Conservation (phyloP, 2,113 vertebrate species). For the Elachura formosa region DNA sequence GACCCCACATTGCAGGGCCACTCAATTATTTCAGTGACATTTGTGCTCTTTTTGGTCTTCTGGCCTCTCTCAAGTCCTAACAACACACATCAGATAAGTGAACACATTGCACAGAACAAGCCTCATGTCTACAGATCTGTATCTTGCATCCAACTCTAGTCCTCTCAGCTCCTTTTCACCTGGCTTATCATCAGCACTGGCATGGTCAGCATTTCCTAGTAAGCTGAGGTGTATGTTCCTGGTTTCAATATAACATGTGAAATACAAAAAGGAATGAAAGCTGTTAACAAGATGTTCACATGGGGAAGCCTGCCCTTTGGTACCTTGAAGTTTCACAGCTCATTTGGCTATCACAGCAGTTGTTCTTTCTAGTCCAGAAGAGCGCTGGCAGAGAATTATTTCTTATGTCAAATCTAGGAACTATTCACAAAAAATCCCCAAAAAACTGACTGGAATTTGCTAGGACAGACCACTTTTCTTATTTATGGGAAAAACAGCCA, state of each 20-base stretch:
- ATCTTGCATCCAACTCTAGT: not conserved
- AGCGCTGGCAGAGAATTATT: not conserved
- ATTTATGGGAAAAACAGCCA: not conserved
- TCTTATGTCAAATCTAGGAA: not conserved
- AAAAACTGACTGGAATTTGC: not conserved
- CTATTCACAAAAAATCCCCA: not conserved
- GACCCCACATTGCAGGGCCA: not conserved
- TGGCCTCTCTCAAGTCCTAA: not conserved
- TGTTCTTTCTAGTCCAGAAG: not conserved
- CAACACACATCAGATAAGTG: not conserved
- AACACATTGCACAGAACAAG: not conserved
- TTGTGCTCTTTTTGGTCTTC: not conserved
- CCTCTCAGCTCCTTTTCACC: not conserved
- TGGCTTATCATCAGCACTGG: not conserved
- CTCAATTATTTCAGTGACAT: not conserved
- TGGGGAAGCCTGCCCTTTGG: not conserved
- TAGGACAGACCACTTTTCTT: not conserved
- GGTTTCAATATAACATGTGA: not conserved
- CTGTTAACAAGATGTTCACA: not conserved
- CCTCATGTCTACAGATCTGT: not conserved
- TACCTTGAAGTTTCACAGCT: not conserved
- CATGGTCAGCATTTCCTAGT: not conserved
- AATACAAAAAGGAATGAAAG: not conserved
- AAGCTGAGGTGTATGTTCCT: not conserved
- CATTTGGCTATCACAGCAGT: not conserved